A percentile compares a stretch with the other conserved stretches of the same genome.
Conservation (phyloP, 2,113 vertebrate genomes). For the Syngnathus typhle region DNA sequence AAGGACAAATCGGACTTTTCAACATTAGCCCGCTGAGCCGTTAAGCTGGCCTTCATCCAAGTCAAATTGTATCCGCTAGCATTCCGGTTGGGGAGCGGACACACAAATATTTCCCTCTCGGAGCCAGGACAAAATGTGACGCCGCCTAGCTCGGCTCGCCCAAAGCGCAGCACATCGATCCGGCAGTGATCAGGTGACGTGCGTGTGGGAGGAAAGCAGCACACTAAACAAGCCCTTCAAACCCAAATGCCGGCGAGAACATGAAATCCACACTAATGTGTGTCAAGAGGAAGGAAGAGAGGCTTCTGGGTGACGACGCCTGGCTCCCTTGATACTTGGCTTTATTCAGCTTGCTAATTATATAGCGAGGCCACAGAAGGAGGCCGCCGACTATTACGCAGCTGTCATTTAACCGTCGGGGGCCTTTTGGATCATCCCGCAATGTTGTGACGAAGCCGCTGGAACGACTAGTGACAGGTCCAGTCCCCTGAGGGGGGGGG, state of each 20-base stretch:
- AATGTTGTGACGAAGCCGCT: constrained; percentile 1
- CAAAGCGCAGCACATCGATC: neutral
- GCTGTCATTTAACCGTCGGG: constrained; percentile 29
- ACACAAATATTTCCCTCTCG: constrained; percentile 45
- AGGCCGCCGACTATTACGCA: constrained; percentile 24
- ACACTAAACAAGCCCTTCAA: neutral
- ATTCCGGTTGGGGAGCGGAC: constrained; percentile 49
- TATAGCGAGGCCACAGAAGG: constrained; percentile 60
- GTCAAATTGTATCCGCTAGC: constrained; percentile 45
- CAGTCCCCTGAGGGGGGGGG: constrained; percentile 27
- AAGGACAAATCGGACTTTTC: constrained; percentile 38
- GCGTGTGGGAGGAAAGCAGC: neutral
- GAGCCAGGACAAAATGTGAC: constrained; percentile 6
- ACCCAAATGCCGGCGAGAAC: neutral
- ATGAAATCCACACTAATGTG: constrained; percentile 14
- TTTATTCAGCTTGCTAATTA: constrained; percentile 69
- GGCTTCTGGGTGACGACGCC: constrained; percentile 14
- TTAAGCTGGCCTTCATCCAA: constrained; percentile 55
- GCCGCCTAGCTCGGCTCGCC: neutral
- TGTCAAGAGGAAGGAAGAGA: constrained; percentile 16
- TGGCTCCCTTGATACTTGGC: constrained; percentile 46
- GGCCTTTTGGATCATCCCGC: neutral
- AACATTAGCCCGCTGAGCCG: constrained; percentile 37
- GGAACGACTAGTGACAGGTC: constrained; percentile 20
- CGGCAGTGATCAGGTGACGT: neutral